phyloP scores from a whole-genome alignment of 2,888 invertebrate species.

The Netelia virgata region DNA sequence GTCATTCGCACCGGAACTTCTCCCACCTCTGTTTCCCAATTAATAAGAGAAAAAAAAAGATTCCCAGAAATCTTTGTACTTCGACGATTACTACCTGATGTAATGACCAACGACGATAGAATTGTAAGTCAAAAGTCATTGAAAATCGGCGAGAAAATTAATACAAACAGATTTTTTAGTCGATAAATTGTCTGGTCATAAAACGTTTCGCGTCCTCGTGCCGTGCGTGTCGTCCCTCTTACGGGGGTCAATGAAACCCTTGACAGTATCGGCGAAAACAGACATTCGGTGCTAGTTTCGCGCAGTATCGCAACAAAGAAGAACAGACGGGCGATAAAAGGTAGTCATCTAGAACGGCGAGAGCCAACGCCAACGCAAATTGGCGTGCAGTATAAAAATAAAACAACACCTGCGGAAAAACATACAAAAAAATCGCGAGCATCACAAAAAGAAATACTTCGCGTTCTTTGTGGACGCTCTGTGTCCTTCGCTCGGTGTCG shows the following conservation, averaged over 20 bases:
- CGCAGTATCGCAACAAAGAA: constrained; percentile 11
- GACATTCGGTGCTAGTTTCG: constrained; percentile 47
- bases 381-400: neutral
- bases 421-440: constrained; percentile 3
- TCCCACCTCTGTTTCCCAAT: neutral
- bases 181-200: neutral
- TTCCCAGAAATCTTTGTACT: neutral
- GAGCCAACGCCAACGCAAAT: constrained; percentile 19
- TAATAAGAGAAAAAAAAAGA: neutral
- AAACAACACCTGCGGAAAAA: neutral
- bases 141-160: neutral
- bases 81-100: neutral
- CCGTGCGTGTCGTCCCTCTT: constrained; percentile 7
- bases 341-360: constrained; percentile 41
- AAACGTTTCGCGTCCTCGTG: neutral
- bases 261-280: constrained; percentile 5
- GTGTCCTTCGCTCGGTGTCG: constrained; percentile 11
- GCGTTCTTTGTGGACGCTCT: constrained; percentile 15
- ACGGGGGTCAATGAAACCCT: constrained; percentile 31
- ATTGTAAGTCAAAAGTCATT: neutral
- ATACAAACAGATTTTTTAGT: neutral
- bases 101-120: neutral
- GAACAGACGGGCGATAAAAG: constrained; percentile 1
- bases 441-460: neutral
- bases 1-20: neutral